phyloP scores from a whole-genome alignment of 2,888 invertebrate genomes.

The Coleophora flavipennella region DNA sequence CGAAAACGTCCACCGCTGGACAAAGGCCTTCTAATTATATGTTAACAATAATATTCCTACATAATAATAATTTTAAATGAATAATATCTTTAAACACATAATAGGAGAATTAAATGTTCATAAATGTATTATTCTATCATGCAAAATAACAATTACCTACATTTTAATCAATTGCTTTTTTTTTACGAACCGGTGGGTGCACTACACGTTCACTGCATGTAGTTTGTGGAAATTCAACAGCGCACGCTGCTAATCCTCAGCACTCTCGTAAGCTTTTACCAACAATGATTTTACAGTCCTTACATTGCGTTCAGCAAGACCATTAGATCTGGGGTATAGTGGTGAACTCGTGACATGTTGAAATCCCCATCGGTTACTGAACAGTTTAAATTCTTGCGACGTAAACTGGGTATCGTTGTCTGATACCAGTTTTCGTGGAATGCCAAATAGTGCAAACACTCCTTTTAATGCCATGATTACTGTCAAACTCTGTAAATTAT shows the following conservation, averaged over 20 bases:
- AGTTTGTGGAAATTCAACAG: slow-evolving; percentile 1
- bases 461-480: slow-evolving; percentile 2
- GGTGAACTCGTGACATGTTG: slow-evolving; percentile 7
- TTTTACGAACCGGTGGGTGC: too few relatives aligned
- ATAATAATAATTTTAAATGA: too few relatives aligned
- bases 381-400: slow-evolving; percentile 4
- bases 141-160: too few relatives aligned
- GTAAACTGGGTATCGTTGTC: slow-evolving; percentile 4
- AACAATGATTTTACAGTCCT: background rate
- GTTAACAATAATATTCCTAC: too few relatives aligned
- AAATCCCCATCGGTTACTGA: slow-evolving; percentile 2
- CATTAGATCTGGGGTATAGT: slow-evolving; percentile 5
- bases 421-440: slow-evolving; percentile 4
- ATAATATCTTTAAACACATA: too few relatives aligned
- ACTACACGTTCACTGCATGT: too few relatives aligned
- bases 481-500: background rate
- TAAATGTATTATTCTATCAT: too few relatives aligned
- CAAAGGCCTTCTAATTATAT: too few relatives aligned
- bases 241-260: slow-evolving; percentile 2
- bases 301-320: slow-evolving; percentile 7
- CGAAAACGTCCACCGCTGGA: too few relatives aligned
- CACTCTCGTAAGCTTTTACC: background rate
- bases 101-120: too few relatives aligned
- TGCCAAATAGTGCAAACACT: slow-evolving; percentile 5
- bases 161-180: too few relatives aligned